Percentiles rank a stretch among this genome's conserved stretches.
Evolutionary conservation across 2,888 invertebrate genomes (phyloP).

Genomic region (Cosmia pyralina): DNA sequence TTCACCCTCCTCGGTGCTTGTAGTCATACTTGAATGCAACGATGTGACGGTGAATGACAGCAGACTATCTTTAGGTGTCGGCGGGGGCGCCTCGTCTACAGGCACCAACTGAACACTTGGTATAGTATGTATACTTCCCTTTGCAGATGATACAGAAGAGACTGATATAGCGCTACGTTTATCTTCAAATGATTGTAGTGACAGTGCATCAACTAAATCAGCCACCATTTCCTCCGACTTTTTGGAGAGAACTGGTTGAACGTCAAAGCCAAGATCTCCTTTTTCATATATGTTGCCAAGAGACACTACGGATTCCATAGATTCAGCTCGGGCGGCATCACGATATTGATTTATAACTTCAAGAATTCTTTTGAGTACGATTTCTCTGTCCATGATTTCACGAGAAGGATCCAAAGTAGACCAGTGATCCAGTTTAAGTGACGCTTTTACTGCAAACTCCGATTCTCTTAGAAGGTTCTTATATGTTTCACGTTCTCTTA

Average conservation of each 20-base stretch:
- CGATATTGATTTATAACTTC: constrained; percentile 85
- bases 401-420: constrained; percentile 77
- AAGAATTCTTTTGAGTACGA: constrained; percentile 89
- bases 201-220: not conserved
- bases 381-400: constrained; percentile 85
- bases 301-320: constrained; percentile 86
- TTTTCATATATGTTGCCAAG: constrained; percentile 90
- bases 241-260: constrained; percentile 74
- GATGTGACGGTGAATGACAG: constrained; percentile 81
- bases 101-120: constrained; percentile 81
- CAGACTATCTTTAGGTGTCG: constrained; percentile 77
- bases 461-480: constrained; percentile 91
- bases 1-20: constrained; percentile 46
- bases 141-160: constrained; percentile 59
- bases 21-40: constrained; percentile 72
- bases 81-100: constrained; percentile 64
- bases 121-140: constrained; percentile 80
- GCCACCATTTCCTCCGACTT: not conserved
- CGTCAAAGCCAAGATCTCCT: constrained; percentile 92
- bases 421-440: constrained; percentile 89
- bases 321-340: constrained; percentile 80
- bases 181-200: constrained; percentile 28
- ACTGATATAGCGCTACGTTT: constrained; percentile 27
- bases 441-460: constrained; percentile 89
- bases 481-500: constrained; percentile 89